Evolutionary conservation across 2,797 vertebrate species (phyloP), one percentile per base, ranked within the genome.

Genomic region (Gobio occitaniae): DNA sequence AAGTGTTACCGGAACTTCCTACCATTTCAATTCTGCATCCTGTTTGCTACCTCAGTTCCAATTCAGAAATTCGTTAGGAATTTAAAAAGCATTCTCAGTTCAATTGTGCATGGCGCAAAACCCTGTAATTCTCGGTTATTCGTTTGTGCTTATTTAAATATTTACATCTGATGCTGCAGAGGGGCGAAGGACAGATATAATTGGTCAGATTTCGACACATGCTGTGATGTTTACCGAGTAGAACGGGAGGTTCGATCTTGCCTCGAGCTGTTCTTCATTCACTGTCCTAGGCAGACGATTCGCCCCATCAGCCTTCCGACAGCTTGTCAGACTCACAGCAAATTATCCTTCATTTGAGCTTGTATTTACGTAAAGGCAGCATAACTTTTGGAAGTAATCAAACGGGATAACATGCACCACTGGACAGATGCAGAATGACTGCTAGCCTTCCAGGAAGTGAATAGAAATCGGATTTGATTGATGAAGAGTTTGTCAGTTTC

Each of bases 171-270:
- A 72, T 4, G 17, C 50, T 71, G 61, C 47, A 74, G 83, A 80
- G 52, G 19, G 17, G n/a, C 21, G 29, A 75, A 65, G 75, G 32
- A 84, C 72, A n/a, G 74, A 47, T 21, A 44, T 87, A 82, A 86
- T 81, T 85, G 85, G 80, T 88, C 85, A 84, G 80, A 63, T 78
- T 82, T 44, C 4, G 12, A 72, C 71, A 38, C 83, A 78, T 48
- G 59, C 78, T 78, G 83, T 82, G 78, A 68, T 86, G 89, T 86
- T 85, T 82, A 68, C 77, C 3, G 61, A 80, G 76, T 16, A 81
- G 71, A 70, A 83, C 15, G 15, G 59, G 77, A 54, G 54, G 65
- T 79, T 77, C 6, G 72, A 85, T 86, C 83, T 71, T 80, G 84
- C 88, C 71, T 76, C 38, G 56, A 65, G 71, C 80, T 77, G 63